Evolutionary conservation across 2,113 vertebrate genomes (phyloP).

Genomic region (Eublepharis macularius): DNA sequence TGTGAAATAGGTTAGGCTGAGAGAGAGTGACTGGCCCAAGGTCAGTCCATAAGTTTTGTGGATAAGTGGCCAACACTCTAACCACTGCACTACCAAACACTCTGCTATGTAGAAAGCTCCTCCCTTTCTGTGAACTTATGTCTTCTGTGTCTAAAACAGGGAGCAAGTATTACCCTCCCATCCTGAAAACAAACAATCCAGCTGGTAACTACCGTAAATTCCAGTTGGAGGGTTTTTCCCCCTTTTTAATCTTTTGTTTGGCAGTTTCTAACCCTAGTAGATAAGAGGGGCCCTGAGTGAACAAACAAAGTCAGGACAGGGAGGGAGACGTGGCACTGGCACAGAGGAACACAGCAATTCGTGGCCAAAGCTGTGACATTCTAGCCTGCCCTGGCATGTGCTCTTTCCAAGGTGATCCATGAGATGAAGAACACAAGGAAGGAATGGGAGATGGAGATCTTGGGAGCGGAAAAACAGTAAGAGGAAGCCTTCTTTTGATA

Average conservation of each 20-base stretch:
- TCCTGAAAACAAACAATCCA: background rate
- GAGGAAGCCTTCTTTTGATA: background rate
- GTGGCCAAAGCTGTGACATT: background rate
- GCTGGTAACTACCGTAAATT: conserved; percentile 18
- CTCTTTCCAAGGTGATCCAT: background rate
- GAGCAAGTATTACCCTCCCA: background rate
- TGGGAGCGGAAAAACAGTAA: background rate
- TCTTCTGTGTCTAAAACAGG: background rate
- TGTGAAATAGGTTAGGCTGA: no score
- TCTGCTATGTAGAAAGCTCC: background rate
- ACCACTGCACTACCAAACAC: background rate
- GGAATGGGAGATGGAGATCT: background rate
- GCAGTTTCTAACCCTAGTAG: conserved; percentile 58
- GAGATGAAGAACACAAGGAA: background rate
- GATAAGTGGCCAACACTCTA: background rate
- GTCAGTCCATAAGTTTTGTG: no score
- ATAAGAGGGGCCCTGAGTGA: conserved; percentile 62
- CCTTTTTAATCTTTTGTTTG: conserved; percentile 32
- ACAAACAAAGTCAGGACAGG: conserved; percentile 57
- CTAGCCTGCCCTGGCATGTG: background rate
- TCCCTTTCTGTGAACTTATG: background rate
- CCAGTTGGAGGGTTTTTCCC: conserved; percentile 53
- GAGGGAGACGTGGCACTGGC: background rate
- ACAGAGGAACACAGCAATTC: background rate
- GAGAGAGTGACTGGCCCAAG: no score